Percentiles rank a stretch among this genome's conserved stretches.
Evolutionary conservation across 2,797 vertebrate species (phyloP).

Genomic region (Podarcis lilfordi): DNA sequence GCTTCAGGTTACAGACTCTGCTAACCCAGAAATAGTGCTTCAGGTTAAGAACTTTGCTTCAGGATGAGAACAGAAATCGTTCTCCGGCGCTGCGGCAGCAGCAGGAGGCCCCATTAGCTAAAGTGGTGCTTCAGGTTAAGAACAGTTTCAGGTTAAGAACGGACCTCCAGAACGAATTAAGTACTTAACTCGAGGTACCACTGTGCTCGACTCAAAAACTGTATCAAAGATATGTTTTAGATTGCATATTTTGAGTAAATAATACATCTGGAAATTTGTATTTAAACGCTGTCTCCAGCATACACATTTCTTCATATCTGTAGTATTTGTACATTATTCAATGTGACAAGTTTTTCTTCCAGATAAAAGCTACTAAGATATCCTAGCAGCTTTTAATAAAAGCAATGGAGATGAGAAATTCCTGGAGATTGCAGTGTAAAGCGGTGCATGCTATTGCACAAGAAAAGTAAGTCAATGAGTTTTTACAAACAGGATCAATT

Average conservation of each 20-base stretch:
- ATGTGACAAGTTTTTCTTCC: constrained; percentile 36
- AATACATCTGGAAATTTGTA: neutral
- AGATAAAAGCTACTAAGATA: constrained; percentile 55
- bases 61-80: no score
- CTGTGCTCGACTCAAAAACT: no score
- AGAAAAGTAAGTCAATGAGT: neutral
- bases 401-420: neutral
- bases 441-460: neutral
- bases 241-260: neutral
- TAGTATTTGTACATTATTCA: constrained; percentile 52
- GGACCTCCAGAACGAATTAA: no score
- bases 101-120: no score
- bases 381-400: constrained; percentile 48
- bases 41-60: no score
- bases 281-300: neutral
- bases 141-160: no score
- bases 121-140: no score
- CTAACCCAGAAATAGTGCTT: no score
- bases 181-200: no score
- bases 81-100: no score
- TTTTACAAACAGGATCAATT: neutral
- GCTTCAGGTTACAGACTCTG: no score
- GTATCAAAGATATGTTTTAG: neutral
- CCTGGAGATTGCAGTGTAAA: constrained; percentile 21
- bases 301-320: neutral